These are phyloP conservation scores for Anticlea derivata DNA, from an alignment of 2,888 invertebrate species.

Conservation along the genomic window DNA sequence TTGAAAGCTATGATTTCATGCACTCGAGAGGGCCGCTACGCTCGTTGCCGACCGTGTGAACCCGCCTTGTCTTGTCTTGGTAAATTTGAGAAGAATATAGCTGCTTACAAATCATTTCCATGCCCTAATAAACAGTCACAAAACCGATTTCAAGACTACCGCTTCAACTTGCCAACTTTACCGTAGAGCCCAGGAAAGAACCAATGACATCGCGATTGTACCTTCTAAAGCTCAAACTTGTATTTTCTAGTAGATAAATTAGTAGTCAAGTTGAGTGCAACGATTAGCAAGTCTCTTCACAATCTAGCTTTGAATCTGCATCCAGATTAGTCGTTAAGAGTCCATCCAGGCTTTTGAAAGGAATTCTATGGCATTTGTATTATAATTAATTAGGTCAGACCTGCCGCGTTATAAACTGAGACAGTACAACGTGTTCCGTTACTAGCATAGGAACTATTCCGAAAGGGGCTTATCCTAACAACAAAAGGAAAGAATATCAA, in stretches of 20 bases:
- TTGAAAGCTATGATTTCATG: slow-evolving; percentile 32
- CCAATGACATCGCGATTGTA: background rate
- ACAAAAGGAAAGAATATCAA: too few relatives aligned
- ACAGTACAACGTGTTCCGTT: background rate
- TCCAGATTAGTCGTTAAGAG: slow-evolving; percentile 23
- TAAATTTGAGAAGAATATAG: too few relatives aligned
- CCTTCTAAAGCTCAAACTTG: slow-evolving; percentile 4
- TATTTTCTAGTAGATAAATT: slow-evolving; percentile 11
- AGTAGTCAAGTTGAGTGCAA: slow-evolving; percentile 29
- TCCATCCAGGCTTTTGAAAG: slow-evolving; percentile 21
- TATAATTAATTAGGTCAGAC: slow-evolving; percentile 21
- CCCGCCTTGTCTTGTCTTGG: slow-evolving; percentile 1
- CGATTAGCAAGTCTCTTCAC: slow-evolving; percentile 25
- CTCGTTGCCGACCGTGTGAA: slow-evolving; percentile 33
- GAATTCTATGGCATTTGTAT: slow-evolving; percentile 22
- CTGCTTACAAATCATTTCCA: too few relatives aligned
- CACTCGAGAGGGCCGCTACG: slow-evolving; percentile 30
- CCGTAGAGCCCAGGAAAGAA: background rate
- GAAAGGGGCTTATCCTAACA: too few relatives aligned
- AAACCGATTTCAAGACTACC: too few relatives aligned
- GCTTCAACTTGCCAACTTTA: too few relatives aligned
- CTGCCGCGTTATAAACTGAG: background rate
- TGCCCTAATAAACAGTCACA: too few relatives aligned
- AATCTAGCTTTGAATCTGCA: slow-evolving; percentile 24
- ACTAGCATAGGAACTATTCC: background rate